Evolutionary conservation across 2,797 vertebrate genomes (phyloP).

Genomic region (Protonibea diacanthus): DNA sequence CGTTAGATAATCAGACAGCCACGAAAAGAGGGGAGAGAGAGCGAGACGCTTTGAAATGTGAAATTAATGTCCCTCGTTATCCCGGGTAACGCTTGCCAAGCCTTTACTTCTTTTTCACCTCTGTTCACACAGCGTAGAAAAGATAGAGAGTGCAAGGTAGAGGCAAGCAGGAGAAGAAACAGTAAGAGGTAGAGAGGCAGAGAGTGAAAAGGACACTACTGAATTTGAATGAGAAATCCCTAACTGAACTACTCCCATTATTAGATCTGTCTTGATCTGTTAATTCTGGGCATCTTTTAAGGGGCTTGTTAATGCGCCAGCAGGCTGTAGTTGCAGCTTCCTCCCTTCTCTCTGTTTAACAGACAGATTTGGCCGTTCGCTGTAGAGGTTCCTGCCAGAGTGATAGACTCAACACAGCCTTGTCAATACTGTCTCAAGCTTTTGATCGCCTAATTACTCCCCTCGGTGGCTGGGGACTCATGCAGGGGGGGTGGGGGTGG

Average conservation of each 20-base stretch:
- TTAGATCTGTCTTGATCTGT: slow-evolving; percentile 78
- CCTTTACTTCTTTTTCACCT: slow-evolving; percentile 61
- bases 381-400: slow-evolving; percentile 69
- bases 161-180: slow-evolving; percentile 33
- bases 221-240: slow-evolving; percentile 68
- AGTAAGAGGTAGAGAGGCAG: slow-evolving; percentile 42
- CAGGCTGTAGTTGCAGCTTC: slow-evolving; percentile 54
- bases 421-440: slow-evolving; percentile 79
- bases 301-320: slow-evolving; percentile 72
- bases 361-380: slow-evolving; percentile 70
- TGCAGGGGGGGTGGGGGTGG: slow-evolving; percentile 49
- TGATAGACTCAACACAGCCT: slow-evolving; percentile 74
- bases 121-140: slow-evolving; percentile 55
- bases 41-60: slow-evolving; percentile 73
- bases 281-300: slow-evolving; percentile 80
- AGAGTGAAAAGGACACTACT: slow-evolving; percentile 49
- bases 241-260: slow-evolving; percentile 68
- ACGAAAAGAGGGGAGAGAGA: slow-evolving; percentile 33
- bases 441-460: slow-evolving; percentile 78
- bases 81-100: slow-evolving; percentile 61
- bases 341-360: slow-evolving; percentile 56
- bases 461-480: slow-evolving; percentile 64
- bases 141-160: slow-evolving; percentile 49
- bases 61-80: slow-evolving; percentile 77
- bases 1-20: slow-evolving; percentile 65